Evolutionary conservation across 1,140 invertebrate species (phyloP), one percentile per base, ranked within the genome.

Genomic region (Galleria mellonella): DNA sequence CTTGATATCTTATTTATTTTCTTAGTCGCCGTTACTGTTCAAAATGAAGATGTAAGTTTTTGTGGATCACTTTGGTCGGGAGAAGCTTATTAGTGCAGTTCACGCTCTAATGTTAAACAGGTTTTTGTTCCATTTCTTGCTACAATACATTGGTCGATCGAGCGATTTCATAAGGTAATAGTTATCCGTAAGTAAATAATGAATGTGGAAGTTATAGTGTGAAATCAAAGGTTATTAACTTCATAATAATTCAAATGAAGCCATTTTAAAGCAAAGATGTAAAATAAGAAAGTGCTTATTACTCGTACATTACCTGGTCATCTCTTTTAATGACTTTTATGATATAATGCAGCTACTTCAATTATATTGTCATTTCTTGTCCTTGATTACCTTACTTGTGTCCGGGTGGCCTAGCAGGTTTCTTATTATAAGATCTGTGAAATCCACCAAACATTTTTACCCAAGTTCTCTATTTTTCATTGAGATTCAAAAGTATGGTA

Each of bases 21-120:
- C 58, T 60, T 66, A 63, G 53, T 58, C 56, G 49, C 48, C 69
- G 57, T 71, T 73, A 77, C 72, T 66, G 62, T 62, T 56, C 53
- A 53, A 63, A 65, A 68, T 77, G 72, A 73, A 72, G 62, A 67
- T 62, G 66, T 67, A 62, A n/a, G 58, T 77, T 81, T 81, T 75
- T 81, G 64, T 49, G 51, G 45, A 55, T 55, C 50, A 43, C 62
- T 58, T 6, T 3, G 17, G 2, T 23, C 17, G 44, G 58, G 53
- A 65, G 62, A 48, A 55, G 51, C 54, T 62, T 68, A 72, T 67
- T 74, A 66, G 59, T 57, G 53, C 36, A 49, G 47, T 61, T 55
- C 55, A 49, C 52, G 44, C 36, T 68, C 55, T 64, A 66, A 72
- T 72, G 55, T 51, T 47, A 51, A 55, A 32, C 36, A 55, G 51